Evolutionary conservation across 1,140 invertebrate species (phyloP).

Genomic region (Nomia melanderi): DNA sequence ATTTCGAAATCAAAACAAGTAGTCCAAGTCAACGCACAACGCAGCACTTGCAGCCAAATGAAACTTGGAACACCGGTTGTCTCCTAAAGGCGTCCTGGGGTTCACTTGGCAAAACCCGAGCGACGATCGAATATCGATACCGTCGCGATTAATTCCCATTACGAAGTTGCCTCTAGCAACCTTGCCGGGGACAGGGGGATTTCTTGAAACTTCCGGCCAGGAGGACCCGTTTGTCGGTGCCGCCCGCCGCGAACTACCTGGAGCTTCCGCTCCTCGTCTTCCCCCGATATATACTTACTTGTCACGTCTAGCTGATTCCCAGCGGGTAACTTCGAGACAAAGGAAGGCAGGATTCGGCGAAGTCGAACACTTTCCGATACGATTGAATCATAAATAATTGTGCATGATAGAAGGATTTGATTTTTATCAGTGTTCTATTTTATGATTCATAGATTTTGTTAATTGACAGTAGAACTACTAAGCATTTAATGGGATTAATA

Average conservation of each 20-base stretch:
- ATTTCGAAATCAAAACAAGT: no score
- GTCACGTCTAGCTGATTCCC: neutral
- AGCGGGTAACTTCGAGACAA: no score
- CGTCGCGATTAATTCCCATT: conserved; percentile 5
- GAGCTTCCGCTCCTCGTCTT: no score
- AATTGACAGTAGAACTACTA: no score
- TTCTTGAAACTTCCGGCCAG: neutral
- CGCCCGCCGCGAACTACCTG: neutral
- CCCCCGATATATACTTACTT: neutral
- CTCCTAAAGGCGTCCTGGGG: neutral
- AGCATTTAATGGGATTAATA: no score
- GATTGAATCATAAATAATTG: no score
- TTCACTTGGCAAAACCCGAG: neutral
- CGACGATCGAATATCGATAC: conserved; percentile 29
- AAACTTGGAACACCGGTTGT: neutral
- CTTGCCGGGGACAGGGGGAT: neutral
- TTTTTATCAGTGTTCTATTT: no score
- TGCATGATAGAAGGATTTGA: no score
- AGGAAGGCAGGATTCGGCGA: no score
- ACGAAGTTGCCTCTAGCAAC: neutral
- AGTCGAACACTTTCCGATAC: no score
- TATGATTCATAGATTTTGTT: no score
- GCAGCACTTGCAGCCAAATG: neutral
- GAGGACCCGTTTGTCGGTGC: neutral
- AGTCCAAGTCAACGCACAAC: neutral